Conservation (phyloP, 2,888 invertebrate genomes). For the Idaea biselata region DNA sequence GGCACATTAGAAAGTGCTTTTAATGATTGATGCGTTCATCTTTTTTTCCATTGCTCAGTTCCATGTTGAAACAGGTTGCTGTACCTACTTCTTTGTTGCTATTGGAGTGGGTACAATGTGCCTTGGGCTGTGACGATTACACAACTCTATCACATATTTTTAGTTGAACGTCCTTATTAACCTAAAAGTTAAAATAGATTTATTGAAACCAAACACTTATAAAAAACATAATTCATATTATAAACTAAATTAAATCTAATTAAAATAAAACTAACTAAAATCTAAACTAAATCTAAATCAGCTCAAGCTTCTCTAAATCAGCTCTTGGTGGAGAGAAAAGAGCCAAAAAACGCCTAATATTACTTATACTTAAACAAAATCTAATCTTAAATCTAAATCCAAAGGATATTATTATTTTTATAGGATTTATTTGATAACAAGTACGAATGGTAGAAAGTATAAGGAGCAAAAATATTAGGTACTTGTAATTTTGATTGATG, state of each 20-base stretch:
- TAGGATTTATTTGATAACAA: slow-evolving; percentile 21
- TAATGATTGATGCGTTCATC: slow-evolving; percentile 62
- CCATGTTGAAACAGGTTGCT: slow-evolving; percentile 61
- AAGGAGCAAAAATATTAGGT: slow-evolving; percentile 4
- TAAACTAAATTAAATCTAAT: too few species aligned
- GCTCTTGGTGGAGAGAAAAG: too few species aligned
- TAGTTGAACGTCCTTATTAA: background rate
- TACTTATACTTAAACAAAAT: too few species aligned
- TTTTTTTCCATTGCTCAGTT: slow-evolving; percentile 53
- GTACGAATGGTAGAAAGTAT: background rate
- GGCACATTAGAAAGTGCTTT: slow-evolving; percentile 58
- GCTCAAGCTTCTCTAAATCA: too few species aligned
- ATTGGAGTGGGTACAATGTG: slow-evolving; percentile 29
- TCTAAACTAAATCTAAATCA: too few species aligned
- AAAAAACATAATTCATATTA: too few species aligned
- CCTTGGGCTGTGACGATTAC: slow-evolving; percentile 45
- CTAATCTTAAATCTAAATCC: background rate
- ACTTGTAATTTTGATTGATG: slow-evolving; percentile 11
- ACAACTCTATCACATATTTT: slow-evolving; percentile 1
- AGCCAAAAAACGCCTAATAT: background rate
- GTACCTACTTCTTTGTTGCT: slow-evolving; percentile 34
- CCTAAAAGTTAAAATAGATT: background rate
- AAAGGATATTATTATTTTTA: background rate
- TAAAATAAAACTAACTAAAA: too few species aligned
- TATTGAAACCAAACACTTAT: too few species aligned